Evolutionary conservation across 2,797 vertebrate genomes (phyloP).

Genomic region (Onychomys leucogaster): DNA sequence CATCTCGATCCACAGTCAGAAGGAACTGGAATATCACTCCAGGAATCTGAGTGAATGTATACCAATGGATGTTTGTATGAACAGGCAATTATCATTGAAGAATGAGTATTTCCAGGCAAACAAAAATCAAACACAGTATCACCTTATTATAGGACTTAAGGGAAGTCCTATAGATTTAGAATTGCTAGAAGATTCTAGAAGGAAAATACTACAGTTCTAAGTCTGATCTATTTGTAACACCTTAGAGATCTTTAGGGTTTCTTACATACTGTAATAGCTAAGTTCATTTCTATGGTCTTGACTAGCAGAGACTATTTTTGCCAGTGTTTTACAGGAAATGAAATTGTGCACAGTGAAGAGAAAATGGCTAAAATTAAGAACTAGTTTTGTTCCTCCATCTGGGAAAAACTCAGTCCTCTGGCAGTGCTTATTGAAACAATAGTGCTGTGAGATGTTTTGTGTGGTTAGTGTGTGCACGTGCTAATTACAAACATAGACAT

Average conservation of each 20-base stretch:
- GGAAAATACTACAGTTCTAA: conserved; percentile 40
- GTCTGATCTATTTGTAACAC: not conserved
- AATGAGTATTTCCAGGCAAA: conserved; percentile 20
- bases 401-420: not conserved
- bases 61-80: not conserved
- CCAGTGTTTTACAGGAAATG: not conserved
- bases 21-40: not conserved
- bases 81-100: not conserved
- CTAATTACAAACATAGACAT: not conserved
- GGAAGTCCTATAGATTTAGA: not conserved
- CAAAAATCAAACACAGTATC: not conserved
- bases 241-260: not conserved
- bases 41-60: not conserved
- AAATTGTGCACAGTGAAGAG: not conserved
- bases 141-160: conserved; percentile 1
- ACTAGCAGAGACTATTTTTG: not conserved
- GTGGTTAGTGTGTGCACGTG: not conserved
- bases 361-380: conserved; percentile 29
- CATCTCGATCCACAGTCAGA: not conserved
- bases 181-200: not conserved
- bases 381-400: not conserved
- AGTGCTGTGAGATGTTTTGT: not conserved
- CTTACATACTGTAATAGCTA: not conserved
- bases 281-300: not conserved
- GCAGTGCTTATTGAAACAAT: not conserved